phyloP scores from a whole-genome alignment of 2,888 invertebrate genomes.

The Drosophila melanosoma region DNA sequence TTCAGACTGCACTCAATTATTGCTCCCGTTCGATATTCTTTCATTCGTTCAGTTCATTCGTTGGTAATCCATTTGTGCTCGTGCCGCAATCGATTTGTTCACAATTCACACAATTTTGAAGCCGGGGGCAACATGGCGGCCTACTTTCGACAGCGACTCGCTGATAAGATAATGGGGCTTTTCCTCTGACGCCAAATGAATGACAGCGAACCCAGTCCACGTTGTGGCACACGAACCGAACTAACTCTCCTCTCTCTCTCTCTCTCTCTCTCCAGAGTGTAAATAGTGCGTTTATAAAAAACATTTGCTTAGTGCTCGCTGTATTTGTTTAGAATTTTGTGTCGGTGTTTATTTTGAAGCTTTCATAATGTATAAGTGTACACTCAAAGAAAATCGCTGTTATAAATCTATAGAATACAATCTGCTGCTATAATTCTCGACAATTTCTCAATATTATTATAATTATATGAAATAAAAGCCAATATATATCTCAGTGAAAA shows the following conservation, averaged over 20 bases:
- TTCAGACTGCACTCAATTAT: constrained; percentile 23
- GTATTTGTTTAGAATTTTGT: constrained; percentile 29
- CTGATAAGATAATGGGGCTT: constrained; percentile 78
- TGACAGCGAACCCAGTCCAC: constrained; percentile 50
- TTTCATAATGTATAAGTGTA: constrained; percentile 18
- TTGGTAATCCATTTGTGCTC: constrained; percentile 54
- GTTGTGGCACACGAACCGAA: neutral
- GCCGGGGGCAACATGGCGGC: constrained; percentile 46
- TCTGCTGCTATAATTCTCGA: neutral
- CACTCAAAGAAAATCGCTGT: neutral
- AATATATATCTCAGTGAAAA: neutral
- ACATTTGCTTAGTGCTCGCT: constrained; percentile 12
- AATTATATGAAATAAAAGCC: neutral
- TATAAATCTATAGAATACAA: neutral
- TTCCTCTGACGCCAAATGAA: constrained; percentile 57
- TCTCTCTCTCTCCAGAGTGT: constrained; percentile 18
- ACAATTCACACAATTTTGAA: constrained; percentile 26
- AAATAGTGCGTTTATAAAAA: constrained; percentile 33
- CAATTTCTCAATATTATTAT: neutral
- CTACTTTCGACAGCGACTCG: constrained; percentile 63
- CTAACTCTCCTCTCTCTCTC: neutral
- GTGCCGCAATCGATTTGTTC: constrained; percentile 71
- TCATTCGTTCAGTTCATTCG: neutral
- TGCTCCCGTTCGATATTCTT: constrained; percentile 18
- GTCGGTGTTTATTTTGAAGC: constrained; percentile 38